These are phyloP conservation scores for Andricus grossulariae DNA, from an alignment of 1,140 invertebrate genomes.

Conservation along the genomic window DNA sequence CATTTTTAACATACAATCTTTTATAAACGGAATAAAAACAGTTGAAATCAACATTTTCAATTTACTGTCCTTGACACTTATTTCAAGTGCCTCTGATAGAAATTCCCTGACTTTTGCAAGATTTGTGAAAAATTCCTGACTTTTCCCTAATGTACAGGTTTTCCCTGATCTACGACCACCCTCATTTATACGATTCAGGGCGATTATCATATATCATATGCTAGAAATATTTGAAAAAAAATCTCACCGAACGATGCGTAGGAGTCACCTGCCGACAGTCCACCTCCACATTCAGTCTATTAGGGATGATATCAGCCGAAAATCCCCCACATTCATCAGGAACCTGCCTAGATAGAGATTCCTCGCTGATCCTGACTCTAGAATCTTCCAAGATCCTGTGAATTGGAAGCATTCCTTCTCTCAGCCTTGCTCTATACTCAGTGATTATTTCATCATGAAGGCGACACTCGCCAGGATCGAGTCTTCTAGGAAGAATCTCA, in stretches of 20 bases:
- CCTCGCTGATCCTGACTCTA: constrained; percentile 65
- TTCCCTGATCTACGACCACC: no score
- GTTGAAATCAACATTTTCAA: no score
- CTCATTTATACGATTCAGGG: no score
- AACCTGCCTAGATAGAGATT: constrained; percentile 59
- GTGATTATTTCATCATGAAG: constrained; percentile 66
- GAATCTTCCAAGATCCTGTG: constrained; percentile 70
- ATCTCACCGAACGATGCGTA: not conserved
- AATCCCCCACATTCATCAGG: not conserved
- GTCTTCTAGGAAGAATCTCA: constrained; percentile 28
- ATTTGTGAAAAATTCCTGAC: no score
- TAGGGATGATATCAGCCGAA: constrained; percentile 4
- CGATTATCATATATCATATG: no score
- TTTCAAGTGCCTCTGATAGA: no score
- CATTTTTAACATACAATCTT: no score
- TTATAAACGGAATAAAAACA: no score
- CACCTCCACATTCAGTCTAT: constrained; percentile 2
- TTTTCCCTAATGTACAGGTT: no score
- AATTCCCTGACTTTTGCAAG: no score
- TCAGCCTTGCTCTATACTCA: constrained; percentile 64
- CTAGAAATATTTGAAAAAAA: not conserved
- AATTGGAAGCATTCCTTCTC: constrained; percentile 69
- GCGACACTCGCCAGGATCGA: constrained; percentile 51
- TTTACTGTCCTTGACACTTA: no score
- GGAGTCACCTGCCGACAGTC: not conserved